Evolutionary conservation across 1,140 invertebrate genomes (phyloP), one percentile per base, ranked within the genome.

Genomic region (Hyphantria cunea): DNA sequence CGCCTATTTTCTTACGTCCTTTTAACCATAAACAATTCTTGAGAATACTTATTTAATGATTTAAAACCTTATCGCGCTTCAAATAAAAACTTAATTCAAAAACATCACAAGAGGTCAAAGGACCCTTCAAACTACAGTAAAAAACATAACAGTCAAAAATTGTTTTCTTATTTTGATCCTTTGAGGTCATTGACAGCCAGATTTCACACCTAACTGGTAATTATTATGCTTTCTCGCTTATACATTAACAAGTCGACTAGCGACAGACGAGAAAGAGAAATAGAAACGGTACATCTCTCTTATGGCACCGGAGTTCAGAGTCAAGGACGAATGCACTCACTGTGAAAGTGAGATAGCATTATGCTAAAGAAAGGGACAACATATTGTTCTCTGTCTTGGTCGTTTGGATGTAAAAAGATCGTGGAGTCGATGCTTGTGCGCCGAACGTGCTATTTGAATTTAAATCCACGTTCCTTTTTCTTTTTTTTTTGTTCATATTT

Each of bases 271-370:
- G 80, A 79, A 86, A 51, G 65, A 55, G 53, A 65, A 66, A 78
- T 75, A 50, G 52, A 72, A 82, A 89, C 86, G 86, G 86, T 82
- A 89, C 76, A 82, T 86, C 68, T 76, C 75, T 79, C 74, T 78
- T 70, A 62, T 68, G 68, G 70, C 70, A 77, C 56, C 63, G 51
- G 68, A 65, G 75, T 70, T 77, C 76, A 78, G 55, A 83, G 82
- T 88, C 82, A 88, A 88, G 85, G 82, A 83, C 84, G 84, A 75
- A 76, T 78, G 83, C 75, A 82, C 80, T 76, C 53, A 59, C 54
- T 44, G 54, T n/a, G 14, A 60, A 60, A 82, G 55, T 44, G 70
- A 78, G 76, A 82, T 47, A 54, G 62, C 42, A 14, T 45, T 61
- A 77, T 73, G 74, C 33, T 51, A 53, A 33, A 47, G 73, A 83